Conservation (phyloP, 2,113 vertebrate species). For the Paradisaea rubra region DNA sequence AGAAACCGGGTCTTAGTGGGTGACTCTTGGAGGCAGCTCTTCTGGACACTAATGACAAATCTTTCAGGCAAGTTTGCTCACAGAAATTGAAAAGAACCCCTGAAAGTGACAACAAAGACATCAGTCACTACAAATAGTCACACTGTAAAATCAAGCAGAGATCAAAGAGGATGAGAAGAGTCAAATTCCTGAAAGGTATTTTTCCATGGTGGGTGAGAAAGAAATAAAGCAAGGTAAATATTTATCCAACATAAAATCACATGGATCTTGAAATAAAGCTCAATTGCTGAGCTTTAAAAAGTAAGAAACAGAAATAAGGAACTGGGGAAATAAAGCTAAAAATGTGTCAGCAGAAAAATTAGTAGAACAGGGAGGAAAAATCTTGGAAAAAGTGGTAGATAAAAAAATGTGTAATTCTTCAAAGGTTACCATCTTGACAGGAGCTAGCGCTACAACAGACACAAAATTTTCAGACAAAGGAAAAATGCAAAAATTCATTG, state of each 20-base stretch:
- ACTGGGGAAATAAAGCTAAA: not conserved
- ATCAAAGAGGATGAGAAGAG: not conserved
- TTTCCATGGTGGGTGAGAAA: not conserved
- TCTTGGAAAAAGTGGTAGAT: not conserved
- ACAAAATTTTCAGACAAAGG: not conserved
- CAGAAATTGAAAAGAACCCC: not conserved
- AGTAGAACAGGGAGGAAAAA: not conserved
- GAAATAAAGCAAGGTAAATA: not conserved
- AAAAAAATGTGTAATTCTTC: not conserved
- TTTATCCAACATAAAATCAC: not conserved
- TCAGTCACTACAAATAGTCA: not conserved
- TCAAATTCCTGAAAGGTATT: not conserved
- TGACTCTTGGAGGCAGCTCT: not conserved
- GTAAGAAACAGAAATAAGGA: not conserved
- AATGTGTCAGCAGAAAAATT: not conserved
- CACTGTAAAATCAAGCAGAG: not conserved
- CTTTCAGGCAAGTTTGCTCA: not conserved
- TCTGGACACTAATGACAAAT: not conserved
- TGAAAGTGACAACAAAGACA: not conserved
- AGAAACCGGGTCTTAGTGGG: not conserved
- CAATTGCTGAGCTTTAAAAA: not conserved
- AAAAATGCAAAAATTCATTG: not conserved
- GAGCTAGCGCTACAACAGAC: not conserved
- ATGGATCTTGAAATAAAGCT: not conserved
- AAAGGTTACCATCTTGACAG: not conserved